Evolutionary conservation across 2,888 invertebrate genomes (phyloP).

Genomic region (Phasia obesa): DNA sequence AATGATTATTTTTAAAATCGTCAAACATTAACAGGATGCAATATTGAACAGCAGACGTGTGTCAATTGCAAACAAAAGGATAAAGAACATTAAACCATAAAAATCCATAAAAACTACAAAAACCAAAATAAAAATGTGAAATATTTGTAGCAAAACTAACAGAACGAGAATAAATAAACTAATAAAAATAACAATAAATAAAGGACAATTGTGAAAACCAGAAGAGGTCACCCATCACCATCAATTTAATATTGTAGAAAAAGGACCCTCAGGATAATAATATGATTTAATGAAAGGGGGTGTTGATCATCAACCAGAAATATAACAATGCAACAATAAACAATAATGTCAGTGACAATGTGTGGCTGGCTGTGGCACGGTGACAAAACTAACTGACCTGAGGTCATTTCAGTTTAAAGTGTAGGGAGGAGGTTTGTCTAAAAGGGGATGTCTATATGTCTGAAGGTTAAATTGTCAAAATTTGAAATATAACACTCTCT

Average conservation of each 20-base stretch:
- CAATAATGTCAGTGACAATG: slow-evolving; percentile 38
- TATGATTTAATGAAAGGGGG: slow-evolving; percentile 71
- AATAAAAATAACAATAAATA: slow-evolving; percentile 70
- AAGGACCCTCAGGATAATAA: slow-evolving; percentile 64
- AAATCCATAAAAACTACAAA: slow-evolving; percentile 59
- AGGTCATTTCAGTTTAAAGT: slow-evolving; percentile 58
- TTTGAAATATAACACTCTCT: slow-evolving; percentile 64
- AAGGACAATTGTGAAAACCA: slow-evolving; percentile 57
- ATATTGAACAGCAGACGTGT: slow-evolving; percentile 61
- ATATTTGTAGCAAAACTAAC: slow-evolving; percentile 12
- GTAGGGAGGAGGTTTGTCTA: slow-evolving; percentile 54
- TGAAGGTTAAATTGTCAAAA: slow-evolving; percentile 63
- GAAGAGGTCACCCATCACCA: slow-evolving; percentile 54
- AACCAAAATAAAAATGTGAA: slow-evolving; percentile 41
- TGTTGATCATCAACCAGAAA: slow-evolving; percentile 60
- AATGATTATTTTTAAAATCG: slow-evolving; percentile 49
- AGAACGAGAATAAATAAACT: slow-evolving; percentile 29
- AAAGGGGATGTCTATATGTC: slow-evolving; percentile 35
- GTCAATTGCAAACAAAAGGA: slow-evolving; percentile 54
- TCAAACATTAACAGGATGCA: slow-evolving; percentile 58
- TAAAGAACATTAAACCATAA: slow-evolving; percentile 35
- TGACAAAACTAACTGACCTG: slow-evolving; percentile 54
- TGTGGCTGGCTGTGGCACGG: slow-evolving; percentile 29
- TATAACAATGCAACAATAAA: slow-evolving; percentile 49
- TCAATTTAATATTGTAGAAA: slow-evolving; percentile 38